Evolutionary conservation across 1,140 invertebrate genomes (phyloP).

Genomic region (Drosophila subobscura): DNA sequence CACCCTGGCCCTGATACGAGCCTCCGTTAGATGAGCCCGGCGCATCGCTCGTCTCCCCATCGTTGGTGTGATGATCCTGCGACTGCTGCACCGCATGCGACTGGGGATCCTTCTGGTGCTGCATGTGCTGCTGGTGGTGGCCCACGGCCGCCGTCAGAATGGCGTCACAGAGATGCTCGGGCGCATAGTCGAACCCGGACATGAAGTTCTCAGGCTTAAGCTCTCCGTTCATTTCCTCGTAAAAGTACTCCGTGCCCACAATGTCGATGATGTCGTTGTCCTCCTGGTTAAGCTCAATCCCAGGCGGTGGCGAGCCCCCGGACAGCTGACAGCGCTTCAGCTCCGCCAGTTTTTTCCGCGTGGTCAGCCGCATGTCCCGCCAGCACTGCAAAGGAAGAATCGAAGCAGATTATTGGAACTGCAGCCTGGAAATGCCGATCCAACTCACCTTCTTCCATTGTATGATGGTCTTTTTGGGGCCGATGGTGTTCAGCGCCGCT

Average conservation of each 20-base stretch:
- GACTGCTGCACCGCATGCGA: conserved; percentile 59
- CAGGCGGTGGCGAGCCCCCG: conserved; percentile 76
- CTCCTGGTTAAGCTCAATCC: conserved; percentile 79
- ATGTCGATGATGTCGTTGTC: conserved; percentile 82
- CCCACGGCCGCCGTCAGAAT: conserved; percentile 77
- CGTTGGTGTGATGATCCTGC: conserved; percentile 78
- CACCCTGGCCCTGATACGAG: conserved; percentile 67
- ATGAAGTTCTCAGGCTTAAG: conserved; percentile 81
- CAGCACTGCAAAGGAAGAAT: conserved; percentile 58
- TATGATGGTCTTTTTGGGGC: conserved; percentile 82
- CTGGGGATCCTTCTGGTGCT: conserved; percentile 69
- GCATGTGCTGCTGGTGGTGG: conserved; percentile 70
- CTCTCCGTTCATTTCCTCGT: conserved; percentile 82
- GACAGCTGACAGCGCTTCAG: conserved; percentile 78
- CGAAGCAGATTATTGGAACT: not conserved
- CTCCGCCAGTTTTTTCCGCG: conserved; percentile 76
- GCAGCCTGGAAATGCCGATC: too few relatives aligned
- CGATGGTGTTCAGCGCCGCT: conserved; percentile 77
- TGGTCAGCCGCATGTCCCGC: conserved; percentile 81
- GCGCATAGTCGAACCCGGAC: conserved; percentile 77
- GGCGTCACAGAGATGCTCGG: conserved; percentile 80
- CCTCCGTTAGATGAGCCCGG: conserved; percentile 77
- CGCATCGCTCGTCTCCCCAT: conserved; percentile 77
- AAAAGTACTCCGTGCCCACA: conserved; percentile 80
- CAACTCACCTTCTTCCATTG: conserved; percentile 79